These are phyloP conservation scores for Myocastor coypus DNA, from an alignment of 2,113 vertebrate genomes.

Conservation along the genomic window DNA sequence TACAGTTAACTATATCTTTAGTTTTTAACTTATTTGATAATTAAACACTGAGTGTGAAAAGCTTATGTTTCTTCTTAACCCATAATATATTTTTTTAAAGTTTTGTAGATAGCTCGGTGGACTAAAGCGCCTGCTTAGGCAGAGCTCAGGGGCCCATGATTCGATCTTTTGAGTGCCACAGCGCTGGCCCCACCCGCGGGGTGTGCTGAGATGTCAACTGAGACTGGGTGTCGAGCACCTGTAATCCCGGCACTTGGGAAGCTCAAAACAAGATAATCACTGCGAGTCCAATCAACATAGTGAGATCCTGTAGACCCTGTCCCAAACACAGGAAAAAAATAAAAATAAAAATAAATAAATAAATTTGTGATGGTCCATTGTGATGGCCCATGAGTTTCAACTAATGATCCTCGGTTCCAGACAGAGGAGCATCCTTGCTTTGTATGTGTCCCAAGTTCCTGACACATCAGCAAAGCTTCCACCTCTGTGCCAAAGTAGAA, in stretches of 20 bases:
- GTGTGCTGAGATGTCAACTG: no score
- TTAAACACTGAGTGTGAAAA: conserved; percentile 72
- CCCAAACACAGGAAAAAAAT: no score
- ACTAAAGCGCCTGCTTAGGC: no score
- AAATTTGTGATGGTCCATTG: conserved; percentile 62
- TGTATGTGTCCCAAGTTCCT: background rate
- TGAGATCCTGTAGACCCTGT: no score
- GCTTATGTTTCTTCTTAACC: conserved; percentile 55
- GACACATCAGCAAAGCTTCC: background rate
- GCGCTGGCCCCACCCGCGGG: no score
- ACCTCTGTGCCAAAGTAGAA: background rate
- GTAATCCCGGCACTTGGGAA: no score
- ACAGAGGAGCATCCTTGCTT: background rate
- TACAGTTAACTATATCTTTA: conserved; percentile 49
- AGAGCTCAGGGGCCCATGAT: no score
- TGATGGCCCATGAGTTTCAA: conserved; percentile 70
- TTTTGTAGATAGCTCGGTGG: no score
- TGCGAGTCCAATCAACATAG: no score
- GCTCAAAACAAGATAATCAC: no score
- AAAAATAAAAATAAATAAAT: background rate
- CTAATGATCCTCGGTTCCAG: conserved; percentile 62
- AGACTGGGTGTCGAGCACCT: no score
- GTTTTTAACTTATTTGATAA: conserved; percentile 5
- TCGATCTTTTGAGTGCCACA: no score
- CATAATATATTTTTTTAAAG: background rate